Conservation (phyloP, 2,797 vertebrate genomes). For the Malurus leucopterus region DNA sequence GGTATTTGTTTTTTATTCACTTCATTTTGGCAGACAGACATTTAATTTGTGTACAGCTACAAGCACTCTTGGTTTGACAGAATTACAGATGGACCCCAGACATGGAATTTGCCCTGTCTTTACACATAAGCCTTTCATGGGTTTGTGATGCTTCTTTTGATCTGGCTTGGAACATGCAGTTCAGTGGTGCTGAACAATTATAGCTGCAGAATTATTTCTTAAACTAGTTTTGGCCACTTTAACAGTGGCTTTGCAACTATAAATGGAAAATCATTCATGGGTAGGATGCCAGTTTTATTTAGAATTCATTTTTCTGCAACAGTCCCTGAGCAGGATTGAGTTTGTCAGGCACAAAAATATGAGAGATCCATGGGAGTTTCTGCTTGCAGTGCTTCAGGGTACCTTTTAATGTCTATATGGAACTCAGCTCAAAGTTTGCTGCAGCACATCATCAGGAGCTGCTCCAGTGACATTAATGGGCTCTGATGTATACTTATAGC, state of each 20-base stretch:
- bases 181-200: constrained; percentile 52
- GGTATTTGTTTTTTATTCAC: background rate
- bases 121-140: constrained; percentile 40
- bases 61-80: constrained; percentile 27
- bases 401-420: background rate
- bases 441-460: background rate
- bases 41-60: constrained; percentile 37
- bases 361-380: background rate
- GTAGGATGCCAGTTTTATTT: constrained; percentile 21
- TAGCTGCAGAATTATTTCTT: constrained; percentile 25
- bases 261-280: constrained; percentile 27
- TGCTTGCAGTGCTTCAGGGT: background rate
- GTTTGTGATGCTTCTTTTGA: constrained; percentile 58
- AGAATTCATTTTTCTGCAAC: background rate
- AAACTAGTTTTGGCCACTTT: constrained; percentile 25
- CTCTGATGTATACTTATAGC: background rate
- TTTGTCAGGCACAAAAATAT: background rate
- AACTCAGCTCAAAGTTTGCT: background rate
- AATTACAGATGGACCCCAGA: constrained; percentile 48
- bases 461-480: background rate
- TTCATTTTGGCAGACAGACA: constrained; percentile 40
- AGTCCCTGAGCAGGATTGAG: background rate
- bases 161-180: constrained; percentile 46
- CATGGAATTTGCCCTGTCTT: constrained; percentile 44
- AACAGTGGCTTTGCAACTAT: constrained; percentile 35